Conservation (phyloP, 2,888 invertebrate genomes). For the Sicus ferrugineus region DNA sequence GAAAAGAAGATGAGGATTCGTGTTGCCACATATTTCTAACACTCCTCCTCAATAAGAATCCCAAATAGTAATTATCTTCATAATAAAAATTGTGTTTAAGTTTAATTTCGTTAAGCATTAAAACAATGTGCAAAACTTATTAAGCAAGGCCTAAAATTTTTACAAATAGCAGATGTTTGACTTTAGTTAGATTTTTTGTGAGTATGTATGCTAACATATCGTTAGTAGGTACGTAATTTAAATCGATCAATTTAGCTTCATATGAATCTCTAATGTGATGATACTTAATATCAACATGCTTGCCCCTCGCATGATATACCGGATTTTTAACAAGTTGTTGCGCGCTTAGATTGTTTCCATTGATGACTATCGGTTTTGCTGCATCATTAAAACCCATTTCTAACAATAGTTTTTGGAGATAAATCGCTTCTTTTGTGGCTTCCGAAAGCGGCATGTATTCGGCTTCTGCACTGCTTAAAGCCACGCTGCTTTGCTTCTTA, state of each 20-base stretch:
- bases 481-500: slow-evolving; percentile 2
- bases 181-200: not conserved
- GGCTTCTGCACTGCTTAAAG: not conserved
- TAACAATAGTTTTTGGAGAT: not conserved
- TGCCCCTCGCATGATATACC: not conserved
- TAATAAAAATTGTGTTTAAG: no score
- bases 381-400: not conserved
- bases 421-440: not conserved
- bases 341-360: not conserved
- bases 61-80: no score
- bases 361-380: not conserved
- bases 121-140: not conserved
- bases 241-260: not conserved
- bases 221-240: not conserved
- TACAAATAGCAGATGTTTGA: not conserved
- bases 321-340: slow-evolving; percentile 2
- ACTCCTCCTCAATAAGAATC: no score
- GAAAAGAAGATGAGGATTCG: no score
- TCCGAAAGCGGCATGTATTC: not conserved
- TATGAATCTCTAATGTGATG: not conserved
- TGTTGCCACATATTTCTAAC: no score
- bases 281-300: not conserved
- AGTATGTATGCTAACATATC: slow-evolving; percentile 1
- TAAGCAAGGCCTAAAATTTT: not conserved
- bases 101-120: no score